Base-by-base conservation (phyloP, 1,140 invertebrate species). In the Teleogryllus occipitalis region DNA sequence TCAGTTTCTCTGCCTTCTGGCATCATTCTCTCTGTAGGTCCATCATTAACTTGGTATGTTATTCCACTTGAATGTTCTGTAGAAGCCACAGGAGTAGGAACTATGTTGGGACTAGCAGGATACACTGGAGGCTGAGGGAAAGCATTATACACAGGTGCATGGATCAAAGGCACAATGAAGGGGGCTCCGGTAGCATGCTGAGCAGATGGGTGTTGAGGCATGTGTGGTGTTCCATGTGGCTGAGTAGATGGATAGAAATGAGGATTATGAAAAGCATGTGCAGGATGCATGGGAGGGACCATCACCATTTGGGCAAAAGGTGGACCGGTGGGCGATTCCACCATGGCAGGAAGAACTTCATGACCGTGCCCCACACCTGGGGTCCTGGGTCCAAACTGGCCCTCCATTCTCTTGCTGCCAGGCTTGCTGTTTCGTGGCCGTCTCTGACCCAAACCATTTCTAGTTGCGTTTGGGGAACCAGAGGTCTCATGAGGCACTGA, bases 161-260 rank as follows among this genome's bases (percentile, higher is more conserved):
- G 76, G 22, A 27, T 27, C 7, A 49, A 14, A 74, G 81, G 54
- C 49, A 81, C 15, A 74, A 77, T 80, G 6, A 81, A 21, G 22
- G 80, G 82, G 12, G 79, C 47, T 22, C 82, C 82, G 73, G 82
- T 82, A 6, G 82, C 82, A 79, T 81, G 82, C 76, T 82, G 82
- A 49, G 82, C 82, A 10, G 79, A 77, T 21, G 81, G 82, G 48
- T 80, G 54, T 18, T 65, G 80, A 47, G 75, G 73, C 39, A 78
- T 74, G 15, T 75, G 75, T 21, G 77, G 49, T 8, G 79, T n/a
- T 77, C 22, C 75, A 77, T 77, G 79, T 14, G 79, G 74, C 4
- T 47, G 21, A 8, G 78, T 47, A 47, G n/a, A 27, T 7, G n/a
- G 65, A 46, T 79, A 79, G 39, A 47, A 74, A 18, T 48, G 7